Base-by-base conservation (phyloP, 2,888 invertebrate species). In the Pachymerium ferrugineum region DNA sequence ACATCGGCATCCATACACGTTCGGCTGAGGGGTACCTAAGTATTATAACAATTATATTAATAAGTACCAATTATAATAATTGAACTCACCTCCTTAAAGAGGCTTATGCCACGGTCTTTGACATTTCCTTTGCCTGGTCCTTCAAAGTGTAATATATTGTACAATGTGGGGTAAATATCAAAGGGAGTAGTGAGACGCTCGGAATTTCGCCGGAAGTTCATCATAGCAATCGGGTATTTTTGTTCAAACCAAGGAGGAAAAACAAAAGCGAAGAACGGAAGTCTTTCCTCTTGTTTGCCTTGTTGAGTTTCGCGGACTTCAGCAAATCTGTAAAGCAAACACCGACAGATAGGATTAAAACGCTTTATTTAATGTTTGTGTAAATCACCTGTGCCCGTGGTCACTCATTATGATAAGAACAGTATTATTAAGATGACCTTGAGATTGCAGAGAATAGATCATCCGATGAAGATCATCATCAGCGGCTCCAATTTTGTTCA, bases 331-430 rank as follows among this genome's bases (percentile, higher is more conserved):
- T n/a, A n/a, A n/a, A n/a, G n/a, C n/a, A n/a, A n/a, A n/a, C n/a
- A n/a, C n/a, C n/a, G n/a, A n/a, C n/a, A n/a, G n/a, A n/a, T n/a
- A n/a, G n/a, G n/a, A n/a, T n/a, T n/a, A n/a, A n/a, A n/a, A n/a
- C n/a, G n/a, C n/a, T n/a, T n/a, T n/a, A n/a, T n/a, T n/a, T n/a
- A n/a, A n/a, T n/a, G n/a, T n/a, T n/a, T n/a, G n/a, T n/a, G n/a
- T n/a, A n/a, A n/a, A n/a, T n/a, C n/a, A 91, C 89, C 92, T 89
- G 76, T 91, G 89, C 0, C 97, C 97, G 82, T 97, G 97, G 83
- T 97, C 97, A 3, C 94, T 91, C 93, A 97, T 94, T 2, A 97
- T 80, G 73, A 97, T 88, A 0, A 97, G 83, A 76, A 97, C 80
- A 0, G 96, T 93, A 78, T 93, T 88, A 76, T 94, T 88, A 19